Evolutionary conservation across 2,113 vertebrate species (phyloP), one percentile per base, ranked within the genome.

Genomic region (Oxyruncus cristatus): DNA sequence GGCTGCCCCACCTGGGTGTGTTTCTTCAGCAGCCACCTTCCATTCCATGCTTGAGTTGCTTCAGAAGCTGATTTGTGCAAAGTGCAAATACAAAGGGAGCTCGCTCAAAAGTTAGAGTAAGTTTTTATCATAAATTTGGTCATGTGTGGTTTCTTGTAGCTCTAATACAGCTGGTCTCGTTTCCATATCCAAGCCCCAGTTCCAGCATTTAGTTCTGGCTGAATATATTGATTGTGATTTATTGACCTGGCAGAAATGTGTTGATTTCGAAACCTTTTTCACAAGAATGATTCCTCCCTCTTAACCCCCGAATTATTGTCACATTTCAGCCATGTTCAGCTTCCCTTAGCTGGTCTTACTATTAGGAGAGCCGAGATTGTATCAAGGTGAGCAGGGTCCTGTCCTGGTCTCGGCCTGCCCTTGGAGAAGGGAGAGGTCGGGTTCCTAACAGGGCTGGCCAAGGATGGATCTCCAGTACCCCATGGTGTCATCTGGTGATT

Each of bases 91-190:
- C n/a, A 81, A 78, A 35, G 9, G 52, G 49, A 63, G 8, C 55
- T 75, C 32, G n/a, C 46, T 68, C 41, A 15, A 5, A 58, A 67
- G 83, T 32, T 83, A 16, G 49, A n/a, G 5, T 14, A 20, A 33
- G 20, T n/a, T 26, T 67, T 73, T 62, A 4, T 8, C 41, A 18
- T 47, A 11, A 5, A 16, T 44, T 10, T 68, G 63, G 39, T 24
- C 1, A 0, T 4, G 6, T 18, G 23, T 19, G 33, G 4, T 2
- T 1, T 49, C 55, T 71, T 42, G n/a, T 2, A n/a, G 14, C 8
- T 56, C 58, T 33, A 27, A 26, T 47, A 49, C 44, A 8, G 17
- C 24, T 52, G 27, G 30, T 17, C 77, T 95, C 47, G 39, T 23
- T 80, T 19, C 42, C 23, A 2, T 30, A 52, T 61, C 61, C 12